Evolutionary conservation across 2,113 vertebrate species (phyloP).

Genomic region (Gulo gulo): DNA sequence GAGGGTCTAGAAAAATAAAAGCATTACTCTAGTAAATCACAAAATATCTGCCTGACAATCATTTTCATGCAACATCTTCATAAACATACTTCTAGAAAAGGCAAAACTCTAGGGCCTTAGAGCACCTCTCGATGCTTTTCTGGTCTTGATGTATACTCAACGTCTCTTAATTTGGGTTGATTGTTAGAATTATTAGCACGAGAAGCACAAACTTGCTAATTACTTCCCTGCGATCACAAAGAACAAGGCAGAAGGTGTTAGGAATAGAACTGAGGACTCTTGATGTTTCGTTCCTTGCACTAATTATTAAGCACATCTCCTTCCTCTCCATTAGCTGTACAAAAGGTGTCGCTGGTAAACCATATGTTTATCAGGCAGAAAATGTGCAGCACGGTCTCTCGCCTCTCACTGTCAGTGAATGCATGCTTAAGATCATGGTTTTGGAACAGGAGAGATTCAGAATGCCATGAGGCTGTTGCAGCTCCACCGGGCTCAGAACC

Average conservation of each 20-base stretch:
- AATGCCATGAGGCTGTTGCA: background rate
- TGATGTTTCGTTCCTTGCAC: background rate
- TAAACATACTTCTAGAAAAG: background rate
- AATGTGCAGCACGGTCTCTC: background rate
- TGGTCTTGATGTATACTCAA: background rate
- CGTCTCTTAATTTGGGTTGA: background rate
- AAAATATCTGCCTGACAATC: background rate
- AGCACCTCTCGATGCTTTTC: background rate
- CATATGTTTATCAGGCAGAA: slow-evolving; percentile 31
- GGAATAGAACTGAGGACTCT: background rate
- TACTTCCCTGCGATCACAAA: background rate
- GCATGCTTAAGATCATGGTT: slow-evolving; percentile 60
- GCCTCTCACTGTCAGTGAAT: slow-evolving; percentile 53
- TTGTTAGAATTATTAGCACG: background rate
- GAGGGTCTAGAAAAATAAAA: background rate
- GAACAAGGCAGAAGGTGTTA: background rate
- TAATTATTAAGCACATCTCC: slow-evolving; percentile 11
- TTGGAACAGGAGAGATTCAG: slow-evolving; percentile 48
- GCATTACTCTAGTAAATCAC: background rate
- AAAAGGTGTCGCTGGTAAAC: background rate
- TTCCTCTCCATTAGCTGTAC: background rate
- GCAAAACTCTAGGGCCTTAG: background rate
- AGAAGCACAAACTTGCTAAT: background rate
- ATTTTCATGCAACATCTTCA: background rate
- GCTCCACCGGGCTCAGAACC: background rate